These are phyloP conservation scores for Hipposideros larvatus DNA, from an alignment of 2,797 vertebrate genomes.

Conservation along the genomic window DNA sequence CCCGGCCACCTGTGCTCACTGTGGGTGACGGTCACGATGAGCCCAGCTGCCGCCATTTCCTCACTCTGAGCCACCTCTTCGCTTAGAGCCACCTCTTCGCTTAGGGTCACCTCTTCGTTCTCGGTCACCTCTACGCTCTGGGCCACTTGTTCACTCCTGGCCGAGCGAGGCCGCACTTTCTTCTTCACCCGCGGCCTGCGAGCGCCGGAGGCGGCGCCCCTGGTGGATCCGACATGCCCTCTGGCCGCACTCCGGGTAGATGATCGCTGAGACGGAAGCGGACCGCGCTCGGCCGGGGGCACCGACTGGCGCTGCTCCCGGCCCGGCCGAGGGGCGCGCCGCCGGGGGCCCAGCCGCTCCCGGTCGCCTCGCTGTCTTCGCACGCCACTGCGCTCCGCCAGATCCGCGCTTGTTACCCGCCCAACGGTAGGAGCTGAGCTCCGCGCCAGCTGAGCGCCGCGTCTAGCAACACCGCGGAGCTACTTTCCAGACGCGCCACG, in stretches of 20 bases:
- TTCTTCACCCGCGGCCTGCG: slow-evolving; percentile 74
- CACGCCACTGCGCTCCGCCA: slow-evolving; percentile 65
- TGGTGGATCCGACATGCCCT: slow-evolving; percentile 64
- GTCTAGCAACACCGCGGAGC: fast-evolving
- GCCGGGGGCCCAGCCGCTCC: slow-evolving; percentile 64
- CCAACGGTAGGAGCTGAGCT: background rate
- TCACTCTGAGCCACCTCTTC: background rate
- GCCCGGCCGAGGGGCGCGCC: slow-evolving; percentile 27
- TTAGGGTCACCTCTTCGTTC: background rate
- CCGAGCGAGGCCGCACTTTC: slow-evolving; percentile 10
- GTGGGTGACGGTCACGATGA: slow-evolving; percentile 75
- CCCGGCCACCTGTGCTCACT: slow-evolving; percentile 60
- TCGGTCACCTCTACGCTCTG: background rate
- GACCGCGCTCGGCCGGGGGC: background rate
- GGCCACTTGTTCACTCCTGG: background rate
- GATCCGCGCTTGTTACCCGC: slow-evolving; percentile 21
- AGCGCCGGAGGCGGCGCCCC: slow-evolving; percentile 66
- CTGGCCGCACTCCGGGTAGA: background rate
- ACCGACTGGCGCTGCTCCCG: slow-evolving; percentile 65
- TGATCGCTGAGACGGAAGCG: slow-evolving; percentile 44
- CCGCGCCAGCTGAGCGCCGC: fast-evolving
- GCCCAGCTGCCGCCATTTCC: slow-evolving; percentile 62
- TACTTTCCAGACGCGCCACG: background rate
- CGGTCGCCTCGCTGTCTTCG: slow-evolving; percentile 44
- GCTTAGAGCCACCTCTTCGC: background rate